Conservation (phyloP, 92 coral and sea anemone genomes). For the Heliopora coerulea region DNA sequence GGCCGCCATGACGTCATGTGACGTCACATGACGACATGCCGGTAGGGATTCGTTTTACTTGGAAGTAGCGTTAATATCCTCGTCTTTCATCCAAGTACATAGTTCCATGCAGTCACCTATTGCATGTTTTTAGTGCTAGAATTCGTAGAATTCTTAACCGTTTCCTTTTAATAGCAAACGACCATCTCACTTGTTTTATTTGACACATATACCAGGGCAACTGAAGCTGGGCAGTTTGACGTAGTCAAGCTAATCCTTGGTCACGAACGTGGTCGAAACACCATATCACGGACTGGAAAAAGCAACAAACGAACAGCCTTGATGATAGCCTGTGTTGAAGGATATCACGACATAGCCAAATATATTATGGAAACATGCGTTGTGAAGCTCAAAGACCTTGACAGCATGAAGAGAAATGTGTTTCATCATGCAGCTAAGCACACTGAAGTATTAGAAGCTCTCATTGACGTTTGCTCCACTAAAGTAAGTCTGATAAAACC, state of each 20-base stretch:
- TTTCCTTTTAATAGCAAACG: too few species aligned
- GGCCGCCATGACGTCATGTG: too few species aligned
- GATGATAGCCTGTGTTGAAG: constrained; percentile 27
- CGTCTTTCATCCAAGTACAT: too few species aligned
- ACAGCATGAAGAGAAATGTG: neutral
- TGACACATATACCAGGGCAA: constrained; percentile 17
- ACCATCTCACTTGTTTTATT: neutral
- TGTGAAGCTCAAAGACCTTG: neutral
- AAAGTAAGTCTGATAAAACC: constrained; percentile 3
- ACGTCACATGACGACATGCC: too few species aligned
- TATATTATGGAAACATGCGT: constrained; percentile 2
- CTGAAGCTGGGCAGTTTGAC: constrained; percentile 28
- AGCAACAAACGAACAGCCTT: neutral
- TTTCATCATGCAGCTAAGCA: constrained; percentile 26
- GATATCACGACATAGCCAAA: constrained; percentile 1
- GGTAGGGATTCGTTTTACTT: too few species aligned
- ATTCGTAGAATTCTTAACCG: too few species aligned
- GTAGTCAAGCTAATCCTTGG: constrained; percentile 7
- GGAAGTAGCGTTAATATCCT: too few species aligned
- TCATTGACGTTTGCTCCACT: constrained; percentile 20
- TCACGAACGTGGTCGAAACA: neutral
- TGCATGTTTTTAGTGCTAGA: too few species aligned
- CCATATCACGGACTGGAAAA: neutral
- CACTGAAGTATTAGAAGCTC: neutral
- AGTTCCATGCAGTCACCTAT: too few species aligned